Base-by-base conservation (phyloP, 2,797 vertebrate species). In the Alcedo quadribrachys region DNA sequence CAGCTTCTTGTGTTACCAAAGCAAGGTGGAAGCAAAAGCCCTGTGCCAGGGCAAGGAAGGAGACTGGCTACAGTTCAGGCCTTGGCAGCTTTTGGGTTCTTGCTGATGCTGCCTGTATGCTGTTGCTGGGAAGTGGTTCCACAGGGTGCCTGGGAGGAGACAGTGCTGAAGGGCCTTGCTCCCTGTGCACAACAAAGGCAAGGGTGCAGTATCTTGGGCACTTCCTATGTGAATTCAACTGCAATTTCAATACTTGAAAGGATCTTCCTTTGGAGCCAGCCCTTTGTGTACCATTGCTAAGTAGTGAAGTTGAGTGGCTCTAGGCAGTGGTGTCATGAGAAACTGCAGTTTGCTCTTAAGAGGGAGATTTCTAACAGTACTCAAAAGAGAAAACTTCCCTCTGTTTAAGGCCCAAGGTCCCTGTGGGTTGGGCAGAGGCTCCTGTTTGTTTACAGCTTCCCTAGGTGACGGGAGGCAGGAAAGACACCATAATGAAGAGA, bases 41-140 rank as follows among this genome's bases (percentile, higher is more conserved):
- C 21, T 10, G 3, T 1, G 6, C 19, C 22, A 6, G 30, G 6
- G 10, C 11, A 5, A 30, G 65, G 7, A 6, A 28, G n/a, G 46
- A 40, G 37, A 2, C 0, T 0, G 12, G 45, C 69, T 2, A 5
- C 65, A 5, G 21, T 8, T 21, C 2, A 21, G 40, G 32, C 1
- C 18, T 0, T 15, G 2, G 0, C 2, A 37, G 12, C 54, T 48
- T 68, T 12, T 2, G 27, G 20, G 20, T 3, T 25, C 51, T 10
- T 10, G 28, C 60, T 15, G 12, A 3, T 0, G 7, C 0, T 0
- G 7, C 0, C 2, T 5, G 11, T 2, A 0, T 0, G n/a, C 3
- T 1, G 4, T 1, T 14, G 62, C 48, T 35, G 70, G 57, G 45
- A 40, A 6, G 53, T 5, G 37, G 40, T 24, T 35, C n/a, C 4